These are phyloP conservation scores for Turritopsis rubra DNA, from an alignment of 30 jellyfish, hydroid and myxozoan species.

Conservation along the genomic window DNA sequence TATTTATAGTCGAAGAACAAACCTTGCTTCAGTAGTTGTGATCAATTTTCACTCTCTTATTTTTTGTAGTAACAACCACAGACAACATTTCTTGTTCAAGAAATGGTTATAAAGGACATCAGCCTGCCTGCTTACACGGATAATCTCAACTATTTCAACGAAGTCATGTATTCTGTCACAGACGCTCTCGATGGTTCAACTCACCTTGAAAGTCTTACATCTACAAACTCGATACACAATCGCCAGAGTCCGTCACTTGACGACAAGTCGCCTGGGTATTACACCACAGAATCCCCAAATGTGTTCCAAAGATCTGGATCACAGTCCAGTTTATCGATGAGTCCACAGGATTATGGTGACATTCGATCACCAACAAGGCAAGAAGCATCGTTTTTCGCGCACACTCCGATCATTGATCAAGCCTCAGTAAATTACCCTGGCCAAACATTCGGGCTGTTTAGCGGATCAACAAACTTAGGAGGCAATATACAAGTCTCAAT, in stretches of 20 bases:
- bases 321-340: conserved; percentile 28
- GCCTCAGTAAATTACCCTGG: conserved; percentile 12
- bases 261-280: conserved; percentile 24
- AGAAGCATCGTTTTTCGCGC: conserved; percentile 21
- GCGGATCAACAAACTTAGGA: neutral
- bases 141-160: conserved; percentile 15
- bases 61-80: neutral
- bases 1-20: neutral
- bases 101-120: conserved; percentile 28
- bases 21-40: neutral
- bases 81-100: neutral
- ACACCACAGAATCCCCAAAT: conserved; percentile 14
- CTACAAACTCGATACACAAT: conserved; percentile 11
- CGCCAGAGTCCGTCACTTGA: conserved; percentile 28
- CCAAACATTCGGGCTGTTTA: conserved; percentile 24
- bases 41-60: neutral
- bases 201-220: conserved; percentile 23
- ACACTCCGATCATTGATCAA: conserved; percentile 22
- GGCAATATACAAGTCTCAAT: neutral
- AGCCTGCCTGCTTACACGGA: conserved; percentile 9
- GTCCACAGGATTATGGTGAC: conserved; percentile 36
- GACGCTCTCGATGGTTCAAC: conserved; percentile 21
- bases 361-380: conserved; percentile 30
- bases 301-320: conserved; percentile 23
- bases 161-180: conserved; percentile 31